Evolutionary conservation across 2,113 vertebrate genomes (phyloP).

Genomic region (Patagioenas fasciata): DNA sequence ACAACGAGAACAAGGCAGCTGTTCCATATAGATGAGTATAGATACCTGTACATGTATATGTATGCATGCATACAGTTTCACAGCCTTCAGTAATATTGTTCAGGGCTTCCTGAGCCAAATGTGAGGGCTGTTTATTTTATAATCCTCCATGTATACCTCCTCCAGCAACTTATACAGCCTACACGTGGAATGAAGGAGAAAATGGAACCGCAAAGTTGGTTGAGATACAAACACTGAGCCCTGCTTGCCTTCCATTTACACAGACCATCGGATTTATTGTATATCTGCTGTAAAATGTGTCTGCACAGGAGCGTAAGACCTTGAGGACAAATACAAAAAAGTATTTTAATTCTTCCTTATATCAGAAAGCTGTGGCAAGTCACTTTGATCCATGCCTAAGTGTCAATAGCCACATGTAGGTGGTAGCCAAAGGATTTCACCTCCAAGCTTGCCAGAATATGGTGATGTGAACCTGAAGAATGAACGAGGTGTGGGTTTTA

Average conservation of each 20-base stretch:
- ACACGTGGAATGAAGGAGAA: neutral
- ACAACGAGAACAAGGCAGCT: neutral
- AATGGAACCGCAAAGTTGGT: neutral
- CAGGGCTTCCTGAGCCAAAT: neutral
- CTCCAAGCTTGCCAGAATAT: neutral
- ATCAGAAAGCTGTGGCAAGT: neutral
- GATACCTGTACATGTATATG: no score
- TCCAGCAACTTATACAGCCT: neutral
- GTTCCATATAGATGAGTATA: accelerated
- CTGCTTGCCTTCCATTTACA: neutral
- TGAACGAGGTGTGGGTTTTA: neutral
- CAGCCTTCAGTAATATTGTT: neutral
- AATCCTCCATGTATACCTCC: neutral
- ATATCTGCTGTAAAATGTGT: neutral
- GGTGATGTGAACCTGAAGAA: neutral
- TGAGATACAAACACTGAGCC: accelerated
- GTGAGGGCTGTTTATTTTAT: neutral
- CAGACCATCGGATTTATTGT: neutral
- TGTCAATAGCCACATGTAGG: neutral
- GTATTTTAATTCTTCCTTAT: neutral
- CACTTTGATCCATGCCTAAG: neutral
- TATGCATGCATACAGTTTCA: neutral
- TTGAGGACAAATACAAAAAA: neutral
- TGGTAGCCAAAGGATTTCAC: neutral
- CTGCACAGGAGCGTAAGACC: neutral